These are phyloP conservation scores for Dermolepida albohirtum DNA, from an alignment of 2,888 invertebrate genomes.

Conservation along the genomic window DNA sequence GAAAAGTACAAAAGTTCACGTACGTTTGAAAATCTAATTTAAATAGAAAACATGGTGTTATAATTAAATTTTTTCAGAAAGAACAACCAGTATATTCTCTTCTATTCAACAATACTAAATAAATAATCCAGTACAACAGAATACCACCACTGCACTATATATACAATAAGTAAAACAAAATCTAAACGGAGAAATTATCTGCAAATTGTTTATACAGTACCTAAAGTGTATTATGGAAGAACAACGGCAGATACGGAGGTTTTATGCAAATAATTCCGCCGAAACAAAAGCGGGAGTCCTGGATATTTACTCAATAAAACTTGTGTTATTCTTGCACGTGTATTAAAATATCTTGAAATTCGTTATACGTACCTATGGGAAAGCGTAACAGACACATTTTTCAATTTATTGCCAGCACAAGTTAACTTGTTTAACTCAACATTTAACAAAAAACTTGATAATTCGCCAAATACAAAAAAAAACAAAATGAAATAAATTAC, in stretches of 20 bases:
- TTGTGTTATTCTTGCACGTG: conserved; percentile 19
- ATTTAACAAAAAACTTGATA: no score
- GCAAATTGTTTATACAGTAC: conserved; percentile 36
- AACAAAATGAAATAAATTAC: no score
- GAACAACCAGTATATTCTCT: neutral
- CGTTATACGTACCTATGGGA: no score
- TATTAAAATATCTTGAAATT: no score
- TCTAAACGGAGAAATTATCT: conserved; percentile 34
- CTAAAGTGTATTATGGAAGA: conserved; percentile 34
- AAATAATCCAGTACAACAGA: conserved; percentile 31
- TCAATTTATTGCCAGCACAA: no score
- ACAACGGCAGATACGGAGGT: conserved; percentile 32
- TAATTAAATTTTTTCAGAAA: conserved; percentile 33
- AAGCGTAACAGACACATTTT: no score
- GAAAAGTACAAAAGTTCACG: neutral
- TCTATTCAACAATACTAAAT: conserved; percentile 29
- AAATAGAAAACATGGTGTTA: conserved; percentile 24
- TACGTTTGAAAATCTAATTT: conserved; percentile 18
- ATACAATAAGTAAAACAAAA: conserved; percentile 32
- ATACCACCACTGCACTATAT: conserved; percentile 6
- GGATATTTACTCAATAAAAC: conserved; percentile 34
- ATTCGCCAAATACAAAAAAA: no score
- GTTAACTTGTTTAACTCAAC: no score
- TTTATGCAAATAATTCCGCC: conserved; percentile 16
- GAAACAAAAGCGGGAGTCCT: conserved; percentile 27